Percentiles rank a stretch among this genome's conserved stretches.
These are phyloP conservation scores for Hecatera dysodea DNA, from an alignment of 2,888 invertebrate species.

Conservation along the genomic window DNA sequence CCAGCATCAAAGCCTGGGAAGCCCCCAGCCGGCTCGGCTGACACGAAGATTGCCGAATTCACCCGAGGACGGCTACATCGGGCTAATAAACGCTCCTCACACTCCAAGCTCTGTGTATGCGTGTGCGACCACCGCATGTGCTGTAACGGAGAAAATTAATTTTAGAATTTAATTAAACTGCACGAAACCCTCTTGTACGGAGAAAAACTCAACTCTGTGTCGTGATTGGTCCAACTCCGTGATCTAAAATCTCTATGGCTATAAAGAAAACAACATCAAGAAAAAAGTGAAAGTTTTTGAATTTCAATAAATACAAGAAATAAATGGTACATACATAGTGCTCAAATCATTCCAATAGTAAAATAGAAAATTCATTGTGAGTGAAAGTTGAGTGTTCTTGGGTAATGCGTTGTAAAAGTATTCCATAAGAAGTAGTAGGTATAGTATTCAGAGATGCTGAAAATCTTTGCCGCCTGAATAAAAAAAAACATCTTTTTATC, in stretches of 20 bases:
- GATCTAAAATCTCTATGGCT: slow-evolving; percentile 41
- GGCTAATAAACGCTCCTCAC: slow-evolving; percentile 90
- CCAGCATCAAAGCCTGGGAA: slow-evolving; percentile 95
- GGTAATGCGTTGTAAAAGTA: slow-evolving; percentile 6
- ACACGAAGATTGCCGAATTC: slow-evolving; percentile 96
- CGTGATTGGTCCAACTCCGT: slow-evolving; percentile 23
- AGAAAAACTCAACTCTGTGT: slow-evolving; percentile 2
- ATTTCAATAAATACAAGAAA: slow-evolving; percentile 9
- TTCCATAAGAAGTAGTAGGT: neutral
- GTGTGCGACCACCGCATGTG: slow-evolving; percentile 94
- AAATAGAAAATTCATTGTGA: slow-evolving; percentile 7
- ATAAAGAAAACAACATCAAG: neutral
- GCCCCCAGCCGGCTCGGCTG: slow-evolving; percentile 93
- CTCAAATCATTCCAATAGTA: slow-evolving; percentile 34
- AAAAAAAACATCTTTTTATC: neutral
- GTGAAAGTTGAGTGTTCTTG: slow-evolving; percentile 16
- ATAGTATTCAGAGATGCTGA: neutral
- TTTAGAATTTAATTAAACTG: slow-evolving; percentile 6
- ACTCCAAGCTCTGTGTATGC: slow-evolving; percentile 92
- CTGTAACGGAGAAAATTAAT: slow-evolving; percentile 80
- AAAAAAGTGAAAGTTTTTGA: slow-evolving; percentile 16
- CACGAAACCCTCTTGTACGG: neutral
- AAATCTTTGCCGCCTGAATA: neutral
- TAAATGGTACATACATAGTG: slow-evolving; percentile 12
- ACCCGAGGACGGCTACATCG: slow-evolving; percentile 93